Conservation (phyloP, 2,888 invertebrate genomes). For the Orchesella flavescens region DNA sequence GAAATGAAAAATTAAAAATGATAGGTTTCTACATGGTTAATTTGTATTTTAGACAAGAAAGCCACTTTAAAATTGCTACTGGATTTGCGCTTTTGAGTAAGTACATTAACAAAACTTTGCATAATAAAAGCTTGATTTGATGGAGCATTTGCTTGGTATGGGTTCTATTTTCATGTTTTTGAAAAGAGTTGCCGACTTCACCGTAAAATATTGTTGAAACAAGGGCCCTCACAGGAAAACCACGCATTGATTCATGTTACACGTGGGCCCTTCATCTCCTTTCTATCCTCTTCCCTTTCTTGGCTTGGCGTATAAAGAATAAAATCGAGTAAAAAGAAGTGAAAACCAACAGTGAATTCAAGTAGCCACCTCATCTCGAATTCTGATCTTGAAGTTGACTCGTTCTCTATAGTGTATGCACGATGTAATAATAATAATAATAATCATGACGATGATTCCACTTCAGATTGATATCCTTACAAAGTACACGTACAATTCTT, state of each 20-base stretch:
- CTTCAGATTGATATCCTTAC: slow-evolving; percentile 49
- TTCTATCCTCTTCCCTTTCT: not conserved
- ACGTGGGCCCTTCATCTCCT: slow-evolving; percentile 53
- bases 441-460: slow-evolving; percentile 42
- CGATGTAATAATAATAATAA: slow-evolving; percentile 59
- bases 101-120: slow-evolving; percentile 1
- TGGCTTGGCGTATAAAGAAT: slow-evolving; percentile 3
- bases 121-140: not conserved
- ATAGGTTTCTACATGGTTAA: slow-evolving; percentile 29
- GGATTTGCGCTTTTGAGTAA: slow-evolving; percentile 35
- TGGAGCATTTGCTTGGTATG: not conserved
- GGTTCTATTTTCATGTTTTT: not conserved
- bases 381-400: slow-evolving; percentile 69
- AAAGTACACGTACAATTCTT: slow-evolving; percentile 12
- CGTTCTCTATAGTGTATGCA: slow-evolving; percentile 63
- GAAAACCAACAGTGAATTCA: slow-evolving; percentile 58
- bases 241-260: slow-evolving; percentile 62
- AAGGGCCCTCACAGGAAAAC: slow-evolving; percentile 61
- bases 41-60: slow-evolving; percentile 28
- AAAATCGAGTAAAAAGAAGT: not conserved
- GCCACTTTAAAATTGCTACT: slow-evolving; percentile 47
- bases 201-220: slow-evolving; percentile 59
- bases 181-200: slow-evolving; percentile 50
- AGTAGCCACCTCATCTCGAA: slow-evolving; percentile 70
- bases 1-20: slow-evolving; percentile 15